phyloP scores from a whole-genome alignment of 2,888 invertebrate genomes.

The Liopterus haemorrhoidalis region DNA sequence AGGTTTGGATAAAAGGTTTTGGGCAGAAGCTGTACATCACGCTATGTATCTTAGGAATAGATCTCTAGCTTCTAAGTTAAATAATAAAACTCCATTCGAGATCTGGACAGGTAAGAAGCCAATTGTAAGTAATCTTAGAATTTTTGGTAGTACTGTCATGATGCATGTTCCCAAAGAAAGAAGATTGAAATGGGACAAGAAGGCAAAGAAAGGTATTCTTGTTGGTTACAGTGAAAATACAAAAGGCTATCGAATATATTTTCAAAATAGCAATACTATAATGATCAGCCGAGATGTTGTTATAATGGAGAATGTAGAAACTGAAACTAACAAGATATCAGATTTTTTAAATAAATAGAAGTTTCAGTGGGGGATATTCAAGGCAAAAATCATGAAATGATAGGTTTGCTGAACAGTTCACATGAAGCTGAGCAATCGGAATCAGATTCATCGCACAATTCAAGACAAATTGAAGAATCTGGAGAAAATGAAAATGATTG shows the following conservation, averaged over 20 bases:
- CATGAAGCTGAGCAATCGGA: slow-evolving; percentile 15
- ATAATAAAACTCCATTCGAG: slow-evolving; percentile 36
- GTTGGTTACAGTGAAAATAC: slow-evolving; percentile 33
- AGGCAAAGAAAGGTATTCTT: slow-evolving; percentile 30
- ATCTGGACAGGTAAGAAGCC: slow-evolving; percentile 36
- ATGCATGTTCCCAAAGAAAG: slow-evolving; percentile 36
- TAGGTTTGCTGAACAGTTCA: slow-evolving; percentile 16
- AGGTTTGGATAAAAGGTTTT: slow-evolving; percentile 6
- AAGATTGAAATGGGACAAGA: slow-evolving; percentile 35
- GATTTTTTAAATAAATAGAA: slow-evolving; percentile 14
- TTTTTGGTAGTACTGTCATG: slow-evolving; percentile 36
- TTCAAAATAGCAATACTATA: slow-evolving; percentile 26
- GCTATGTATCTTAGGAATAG: slow-evolving; percentile 18
- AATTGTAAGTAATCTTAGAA: slow-evolving; percentile 34
- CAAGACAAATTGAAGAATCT: slow-evolving; percentile 11
- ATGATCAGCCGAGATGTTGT: slow-evolving; percentile 28
- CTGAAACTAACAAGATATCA: slow-evolving; percentile 5
- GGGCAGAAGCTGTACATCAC: slow-evolving; percentile 22
- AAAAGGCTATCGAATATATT: slow-evolving; percentile 33
- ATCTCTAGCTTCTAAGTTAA: slow-evolving; percentile 16
- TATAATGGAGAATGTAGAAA: slow-evolving; percentile 24
- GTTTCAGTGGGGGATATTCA: slow-evolving; percentile 21
- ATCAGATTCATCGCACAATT: slow-evolving; percentile 7
- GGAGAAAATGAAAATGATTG: slow-evolving; percentile 12
- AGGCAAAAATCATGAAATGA: slow-evolving; percentile 1